These are phyloP conservation scores for Glandiceps talaboti DNA, from an alignment of 53 echinoderm and acorn worm genomes.

Conservation along the genomic window DNA sequence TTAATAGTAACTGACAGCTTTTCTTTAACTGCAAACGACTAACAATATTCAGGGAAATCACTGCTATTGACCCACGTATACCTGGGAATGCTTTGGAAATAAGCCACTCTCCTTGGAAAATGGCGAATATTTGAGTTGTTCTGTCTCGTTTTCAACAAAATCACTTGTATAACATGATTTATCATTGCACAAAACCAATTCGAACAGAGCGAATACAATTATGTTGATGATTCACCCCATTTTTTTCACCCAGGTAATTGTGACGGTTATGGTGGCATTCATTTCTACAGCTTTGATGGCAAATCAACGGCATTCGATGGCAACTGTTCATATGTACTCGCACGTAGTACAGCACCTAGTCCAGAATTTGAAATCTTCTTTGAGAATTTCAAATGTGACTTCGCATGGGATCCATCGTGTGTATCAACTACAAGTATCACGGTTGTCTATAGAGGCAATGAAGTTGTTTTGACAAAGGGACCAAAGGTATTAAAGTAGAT, in stretches of 20 bases:
- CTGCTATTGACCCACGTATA: too few species aligned
- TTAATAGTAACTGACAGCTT: too few species aligned
- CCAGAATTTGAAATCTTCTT: not conserved
- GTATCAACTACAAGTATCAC: not conserved
- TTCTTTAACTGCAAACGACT: too few species aligned
- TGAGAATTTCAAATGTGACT: not conserved
- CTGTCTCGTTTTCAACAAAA: too few species aligned
- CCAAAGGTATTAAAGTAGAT: not conserved
- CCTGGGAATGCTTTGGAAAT: too few species aligned
- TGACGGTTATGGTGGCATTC: not conserved
- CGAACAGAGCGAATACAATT: too few species aligned
- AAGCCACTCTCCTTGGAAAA: too few species aligned
- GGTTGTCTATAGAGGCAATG: not conserved
- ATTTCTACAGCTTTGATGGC: not conserved
- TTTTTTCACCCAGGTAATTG: not conserved
- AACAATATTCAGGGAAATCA: too few species aligned
- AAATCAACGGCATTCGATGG: not conserved
- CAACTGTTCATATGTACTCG: not conserved
- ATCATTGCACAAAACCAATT: too few species aligned
- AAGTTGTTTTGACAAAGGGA: not conserved
- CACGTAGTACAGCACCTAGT: not conserved
- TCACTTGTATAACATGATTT: too few species aligned
- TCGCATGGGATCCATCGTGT: not conserved
- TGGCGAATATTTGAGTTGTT: too few species aligned
- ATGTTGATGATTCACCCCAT: too few species aligned